These are phyloP conservation scores for Tichodroma muraria DNA, from an alignment of 2,113 vertebrate genomes.

Conservation along the genomic window DNA sequence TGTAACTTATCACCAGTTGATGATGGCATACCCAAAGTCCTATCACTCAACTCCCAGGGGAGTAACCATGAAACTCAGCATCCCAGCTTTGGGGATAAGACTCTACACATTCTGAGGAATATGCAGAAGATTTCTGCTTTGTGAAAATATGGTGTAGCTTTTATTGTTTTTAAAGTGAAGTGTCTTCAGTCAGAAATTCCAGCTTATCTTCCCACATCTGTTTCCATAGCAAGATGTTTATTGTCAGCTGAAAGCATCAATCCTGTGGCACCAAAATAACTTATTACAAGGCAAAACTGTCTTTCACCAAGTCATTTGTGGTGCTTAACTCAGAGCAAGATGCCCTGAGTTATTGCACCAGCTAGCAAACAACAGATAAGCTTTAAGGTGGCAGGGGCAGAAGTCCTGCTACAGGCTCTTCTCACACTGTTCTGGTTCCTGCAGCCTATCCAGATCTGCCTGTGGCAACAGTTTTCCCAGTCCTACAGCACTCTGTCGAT, in stretches of 20 bases:
- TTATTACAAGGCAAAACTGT: neutral
- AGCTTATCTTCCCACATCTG: neutral
- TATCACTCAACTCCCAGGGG: neutral
- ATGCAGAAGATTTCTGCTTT: neutral
- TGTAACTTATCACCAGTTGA: neutral
- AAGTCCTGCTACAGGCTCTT: neutral
- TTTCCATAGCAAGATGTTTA: neutral
- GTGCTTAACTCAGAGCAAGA: neutral
- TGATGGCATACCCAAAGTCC: neutral
- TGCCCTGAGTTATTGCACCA: neutral
- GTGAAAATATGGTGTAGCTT: neutral
- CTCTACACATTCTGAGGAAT: neutral
- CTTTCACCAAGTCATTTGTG: neutral
- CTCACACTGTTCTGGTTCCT: neutral
- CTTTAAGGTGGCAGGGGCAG: neutral
- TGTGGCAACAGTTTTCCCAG: neutral
- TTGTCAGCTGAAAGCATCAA: neutral
- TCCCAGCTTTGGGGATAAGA: neutral
- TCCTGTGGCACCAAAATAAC: neutral
- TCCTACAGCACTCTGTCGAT: accelerated
- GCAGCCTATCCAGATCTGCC: neutral
- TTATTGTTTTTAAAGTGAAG: neutral
- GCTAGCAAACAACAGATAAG: neutral
- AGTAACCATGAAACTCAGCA: neutral
- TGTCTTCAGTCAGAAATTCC: neutral